A percentile compares a stretch with the other conserved stretches of the same genome.
phyloP scores from a whole-genome alignment of 1,140 invertebrate species.

The Cherax destructor region DNA sequence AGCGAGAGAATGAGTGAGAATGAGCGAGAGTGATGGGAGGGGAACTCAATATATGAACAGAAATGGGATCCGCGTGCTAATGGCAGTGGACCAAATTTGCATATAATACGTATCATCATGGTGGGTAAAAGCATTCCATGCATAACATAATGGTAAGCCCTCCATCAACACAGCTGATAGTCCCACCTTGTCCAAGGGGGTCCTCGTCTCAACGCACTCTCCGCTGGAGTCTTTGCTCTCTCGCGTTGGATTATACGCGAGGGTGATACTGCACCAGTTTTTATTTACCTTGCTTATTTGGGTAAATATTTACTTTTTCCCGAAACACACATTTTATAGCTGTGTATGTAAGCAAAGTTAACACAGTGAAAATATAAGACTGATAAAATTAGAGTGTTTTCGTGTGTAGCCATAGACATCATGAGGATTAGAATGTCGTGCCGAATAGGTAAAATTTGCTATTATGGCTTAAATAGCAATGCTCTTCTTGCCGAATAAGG shows the following conservation, averaged over 20 bases:
- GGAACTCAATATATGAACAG: slow-evolving; percentile 19
- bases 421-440: too few species aligned
- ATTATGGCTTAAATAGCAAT: too few species aligned
- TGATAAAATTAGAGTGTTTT: too few species aligned
- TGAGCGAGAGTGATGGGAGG: neutral
- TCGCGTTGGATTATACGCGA: neutral
- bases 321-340: too few species aligned
- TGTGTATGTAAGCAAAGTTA: too few species aligned
- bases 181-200: neutral
- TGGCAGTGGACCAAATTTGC: slow-evolving; percentile 44
- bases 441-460: too few species aligned
- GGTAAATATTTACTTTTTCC: too few species aligned
- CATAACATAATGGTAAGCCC: slow-evolving; percentile 12
- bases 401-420: too few species aligned
- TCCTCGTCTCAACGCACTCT: neutral
- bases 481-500: too few species aligned
- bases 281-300: neutral
- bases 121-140: slow-evolving; percentile 29
- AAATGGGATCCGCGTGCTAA: slow-evolving; percentile 19
- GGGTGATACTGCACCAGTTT: neutral
- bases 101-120: slow-evolving; percentile 58
- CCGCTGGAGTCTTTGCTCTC: neutral
- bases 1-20: neutral
- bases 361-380: too few species aligned
- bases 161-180: neutral